Evolutionary conservation across 2,797 vertebrate genomes (phyloP), one percentile per base, ranked within the genome.

Genomic region (Enteromius afrohamiltoni): DNA sequence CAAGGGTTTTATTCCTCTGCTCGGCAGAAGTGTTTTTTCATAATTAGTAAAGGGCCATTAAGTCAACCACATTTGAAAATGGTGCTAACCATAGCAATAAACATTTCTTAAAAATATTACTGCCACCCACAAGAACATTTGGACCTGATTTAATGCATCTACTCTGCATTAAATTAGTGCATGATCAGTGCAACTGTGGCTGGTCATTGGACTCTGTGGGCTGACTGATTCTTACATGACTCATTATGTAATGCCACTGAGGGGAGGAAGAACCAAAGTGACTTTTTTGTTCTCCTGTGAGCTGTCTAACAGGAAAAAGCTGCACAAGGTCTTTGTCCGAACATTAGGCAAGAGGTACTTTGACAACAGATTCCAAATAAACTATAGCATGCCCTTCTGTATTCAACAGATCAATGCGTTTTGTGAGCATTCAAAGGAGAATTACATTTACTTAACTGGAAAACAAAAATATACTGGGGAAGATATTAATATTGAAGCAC

Each of bases 181-280:
- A 34, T 47, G 65, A 55, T 70, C 51, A 80, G 40, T 16, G 79
- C 9, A 17, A 80, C 23, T 29, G 34, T 42, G 79, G 23, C 53
- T 62, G 29, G 65, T 60, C 37, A 69, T 47, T 69, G 69, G 82
- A 83, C 62, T 21, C 37, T 55, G 62, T 51, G 37, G 49, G 23
- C 45, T 75, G 45, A 64, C 26, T 65, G 60, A 65, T 29, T 82
- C 45, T 82, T 58, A 65, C 31, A 60, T 81, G 42, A 65, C 60
- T 37, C 16, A 65, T 75, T 53, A 67, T 16, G 47, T 67, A 75
- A 82, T 26, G 9, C n/a, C 45, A 82, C 45, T 65, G 14, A 82
- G 34, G 55, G 42, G 5, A 51, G 10, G 16, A 75, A 82, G 3
- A 34, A 67, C 60, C 31, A 68, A 67, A 55, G 62, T 82, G 31